These are phyloP conservation scores for Desmophyllum pertusum DNA, from an alignment of 92 coral and sea anemone species.

Conservation along the genomic window DNA sequence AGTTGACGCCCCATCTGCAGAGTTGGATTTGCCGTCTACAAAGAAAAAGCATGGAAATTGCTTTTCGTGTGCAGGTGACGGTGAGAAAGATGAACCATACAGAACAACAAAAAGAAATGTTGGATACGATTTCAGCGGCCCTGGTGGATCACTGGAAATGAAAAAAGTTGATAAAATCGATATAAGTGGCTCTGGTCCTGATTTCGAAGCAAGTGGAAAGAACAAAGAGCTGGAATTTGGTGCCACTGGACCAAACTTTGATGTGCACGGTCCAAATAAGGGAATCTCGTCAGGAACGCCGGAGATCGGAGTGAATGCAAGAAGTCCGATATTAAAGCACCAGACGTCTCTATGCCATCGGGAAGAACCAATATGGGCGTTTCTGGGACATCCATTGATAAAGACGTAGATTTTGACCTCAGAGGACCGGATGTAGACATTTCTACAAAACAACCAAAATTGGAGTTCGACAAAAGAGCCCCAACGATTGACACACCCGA, in stretches of 20 bases:
- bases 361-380: conserved; percentile 21
- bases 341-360: conserved; percentile 27
- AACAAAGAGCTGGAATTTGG: conserved; percentile 17
- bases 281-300: conserved; percentile 8
- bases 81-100: conserved; percentile 42
- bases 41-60: conserved; percentile 31
- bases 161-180: conserved; percentile 9
- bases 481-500: conserved; percentile 21
- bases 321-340: background rate
- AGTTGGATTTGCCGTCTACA: conserved; percentile 10
- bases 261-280: background rate
- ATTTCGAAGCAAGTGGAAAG: conserved; percentile 10
- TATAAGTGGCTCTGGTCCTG: conserved; percentile 30
- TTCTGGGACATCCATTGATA: conserved; percentile 11
- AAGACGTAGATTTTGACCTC: conserved; percentile 12
- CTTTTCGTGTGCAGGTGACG: conserved; percentile 21
- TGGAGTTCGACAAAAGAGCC: background rate
- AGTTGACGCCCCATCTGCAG: background rate
- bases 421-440: conserved; percentile 11
- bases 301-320: background rate
- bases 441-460: background rate
- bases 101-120: conserved; percentile 5
- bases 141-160: conserved; percentile 48
- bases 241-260: conserved; percentile 25
- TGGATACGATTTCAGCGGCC: conserved; percentile 29